These are phyloP conservation scores for Anoplophora glabripennis DNA, from an alignment of 1,140 invertebrate genomes.

Conservation along the genomic window DNA sequence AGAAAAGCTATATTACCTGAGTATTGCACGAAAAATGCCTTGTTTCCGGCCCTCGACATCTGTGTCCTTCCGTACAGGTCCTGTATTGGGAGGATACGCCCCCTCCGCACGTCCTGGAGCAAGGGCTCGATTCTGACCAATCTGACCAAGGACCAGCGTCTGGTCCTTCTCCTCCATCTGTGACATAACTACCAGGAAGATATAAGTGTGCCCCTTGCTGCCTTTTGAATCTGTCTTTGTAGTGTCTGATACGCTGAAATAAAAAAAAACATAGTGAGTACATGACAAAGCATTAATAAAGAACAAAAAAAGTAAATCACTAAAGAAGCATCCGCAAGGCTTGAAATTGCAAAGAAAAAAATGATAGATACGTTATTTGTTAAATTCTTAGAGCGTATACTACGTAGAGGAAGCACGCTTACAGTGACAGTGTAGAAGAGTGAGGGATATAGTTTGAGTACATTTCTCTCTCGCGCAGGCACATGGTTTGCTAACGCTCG, in stretches of 20 bases:
- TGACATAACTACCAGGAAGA: constrained; percentile 62
- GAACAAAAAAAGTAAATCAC: not conserved
- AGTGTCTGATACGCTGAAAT: constrained; percentile 49
- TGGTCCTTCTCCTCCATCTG: constrained; percentile 56
- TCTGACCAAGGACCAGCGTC: constrained; percentile 66
- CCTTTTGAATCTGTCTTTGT: constrained; percentile 64
- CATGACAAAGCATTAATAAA: not conserved
- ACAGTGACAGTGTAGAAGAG: no score
- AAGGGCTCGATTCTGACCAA: constrained; percentile 73
- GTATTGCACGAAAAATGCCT: constrained; percentile 89
- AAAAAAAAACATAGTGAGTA: constrained; percentile 11
- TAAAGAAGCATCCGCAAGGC: no score
- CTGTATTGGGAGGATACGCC: constrained; percentile 76
- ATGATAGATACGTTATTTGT: no score
- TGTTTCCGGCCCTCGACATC: constrained; percentile 71
- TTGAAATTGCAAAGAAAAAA: no score
- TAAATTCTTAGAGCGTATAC: no score
- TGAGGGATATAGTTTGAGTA: no score
- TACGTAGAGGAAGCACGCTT: no score
- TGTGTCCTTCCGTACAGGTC: constrained; percentile 62
- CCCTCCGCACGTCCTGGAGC: constrained; percentile 86
- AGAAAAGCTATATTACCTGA: constrained; percentile 55
- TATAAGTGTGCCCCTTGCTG: constrained; percentile 69
- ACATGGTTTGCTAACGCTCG: no score
- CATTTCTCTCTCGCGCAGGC: no score